Conservation (phyloP, 30 jellyfish, hydroid and myxozoan genomes). For the Pelagia noctiluca region DNA sequence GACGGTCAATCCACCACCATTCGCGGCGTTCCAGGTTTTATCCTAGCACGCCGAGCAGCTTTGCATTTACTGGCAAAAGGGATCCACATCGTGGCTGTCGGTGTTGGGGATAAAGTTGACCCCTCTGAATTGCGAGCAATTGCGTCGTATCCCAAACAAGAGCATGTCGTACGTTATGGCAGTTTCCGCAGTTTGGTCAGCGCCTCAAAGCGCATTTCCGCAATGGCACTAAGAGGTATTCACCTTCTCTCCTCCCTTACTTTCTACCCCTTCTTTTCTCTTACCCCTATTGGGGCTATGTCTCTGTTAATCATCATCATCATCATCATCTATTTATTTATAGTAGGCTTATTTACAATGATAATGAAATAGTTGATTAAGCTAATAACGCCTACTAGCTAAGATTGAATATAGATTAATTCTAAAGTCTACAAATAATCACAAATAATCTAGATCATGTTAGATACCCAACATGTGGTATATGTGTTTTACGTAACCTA, state of each 20-base stretch:
- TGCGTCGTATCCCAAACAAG: constrained; percentile 65
- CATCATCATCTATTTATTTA: not conserved
- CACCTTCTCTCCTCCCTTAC: not conserved
- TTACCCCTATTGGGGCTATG: not conserved
- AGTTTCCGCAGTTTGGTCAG: constrained; percentile 49
- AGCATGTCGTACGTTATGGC: constrained; percentile 29
- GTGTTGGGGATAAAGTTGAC: constrained; percentile 58
- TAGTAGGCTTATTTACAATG: not conserved
- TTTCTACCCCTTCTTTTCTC: not conserved
- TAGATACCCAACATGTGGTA: too few relatives aligned
- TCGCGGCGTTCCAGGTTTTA: constrained; percentile 50
- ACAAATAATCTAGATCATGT: too few relatives aligned
- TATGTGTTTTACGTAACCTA: too few relatives aligned
- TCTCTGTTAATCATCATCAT: not conserved
- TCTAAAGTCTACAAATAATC: too few relatives aligned
- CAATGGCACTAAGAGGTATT: constrained; percentile 56
- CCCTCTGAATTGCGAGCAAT: constrained; percentile 58
- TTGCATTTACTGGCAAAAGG: constrained; percentile 22
- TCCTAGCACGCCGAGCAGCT: constrained; percentile 46
- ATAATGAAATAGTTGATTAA: not conserved
- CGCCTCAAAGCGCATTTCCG: constrained; percentile 68
- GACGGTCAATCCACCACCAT: constrained; percentile 59
- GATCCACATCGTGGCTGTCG: constrained; percentile 51
- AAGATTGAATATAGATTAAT: too few relatives aligned
- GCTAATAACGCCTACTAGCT: too few relatives aligned